phyloP scores from a whole-genome alignment of 2,888 invertebrate species.

The Bellardia pandia region DNA sequence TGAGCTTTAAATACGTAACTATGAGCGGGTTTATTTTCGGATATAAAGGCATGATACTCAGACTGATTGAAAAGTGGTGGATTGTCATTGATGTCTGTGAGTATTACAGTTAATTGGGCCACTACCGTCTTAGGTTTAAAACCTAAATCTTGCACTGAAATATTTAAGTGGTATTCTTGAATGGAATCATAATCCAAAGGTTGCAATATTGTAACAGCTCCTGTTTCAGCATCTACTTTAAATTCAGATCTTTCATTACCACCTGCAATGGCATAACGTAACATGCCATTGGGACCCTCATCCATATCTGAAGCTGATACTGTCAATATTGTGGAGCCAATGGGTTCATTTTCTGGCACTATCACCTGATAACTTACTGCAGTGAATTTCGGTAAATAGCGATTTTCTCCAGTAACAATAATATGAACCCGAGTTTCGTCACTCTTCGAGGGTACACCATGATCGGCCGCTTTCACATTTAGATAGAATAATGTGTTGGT shows the following conservation, averaged over 20 bases:
- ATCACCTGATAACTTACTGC: slow-evolving; percentile 94
- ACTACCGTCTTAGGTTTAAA: slow-evolving; percentile 91
- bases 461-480: slow-evolving; percentile 91
- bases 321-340: slow-evolving; percentile 93
- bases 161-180: slow-evolving; percentile 93
- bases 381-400: slow-evolving; percentile 91
- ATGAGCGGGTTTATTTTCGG: slow-evolving; percentile 92
- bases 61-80: slow-evolving; percentile 93
- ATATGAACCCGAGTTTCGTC: slow-evolving; percentile 90
- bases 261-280: slow-evolving; percentile 92
- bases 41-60: slow-evolving; percentile 90
- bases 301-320: slow-evolving; percentile 94
- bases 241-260: slow-evolving; percentile 93
- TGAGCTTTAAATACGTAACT: slow-evolving; percentile 90
- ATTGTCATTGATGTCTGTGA: slow-evolving; percentile 97
- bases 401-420: slow-evolving; percentile 94
- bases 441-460: slow-evolving; percentile 93
- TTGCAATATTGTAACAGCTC: slow-evolving; percentile 91
- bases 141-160: slow-evolving; percentile 94
- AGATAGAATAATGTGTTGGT: slow-evolving; percentile 88
- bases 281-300: slow-evolving; percentile 94
- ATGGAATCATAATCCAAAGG: slow-evolving; percentile 94
- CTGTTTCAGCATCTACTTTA: slow-evolving; percentile 90
- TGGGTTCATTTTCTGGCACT: slow-evolving; percentile 95
- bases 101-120: slow-evolving; percentile 92